Conservation (phyloP, 1,140 invertebrate genomes). For the Bombus terrestris region DNA sequence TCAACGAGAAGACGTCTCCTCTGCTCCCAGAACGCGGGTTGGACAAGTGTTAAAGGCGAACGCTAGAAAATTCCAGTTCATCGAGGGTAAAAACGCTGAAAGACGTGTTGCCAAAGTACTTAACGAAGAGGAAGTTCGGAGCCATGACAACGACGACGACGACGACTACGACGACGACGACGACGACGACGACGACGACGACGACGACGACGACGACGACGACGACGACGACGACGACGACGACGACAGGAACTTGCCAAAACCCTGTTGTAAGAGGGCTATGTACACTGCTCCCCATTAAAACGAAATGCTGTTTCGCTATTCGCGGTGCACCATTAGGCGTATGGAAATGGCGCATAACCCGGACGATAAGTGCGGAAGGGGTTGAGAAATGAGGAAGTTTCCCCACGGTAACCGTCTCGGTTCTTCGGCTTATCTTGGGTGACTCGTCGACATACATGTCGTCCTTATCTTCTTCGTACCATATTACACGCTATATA, state of each 20-base stretch:
- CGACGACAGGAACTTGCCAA: constrained; percentile 61
- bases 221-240: constrained; percentile 19
- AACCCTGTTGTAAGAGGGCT: constrained; percentile 54
- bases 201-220: constrained; percentile 19
- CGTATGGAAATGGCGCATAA: constrained; percentile 71
- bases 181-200: constrained; percentile 38
- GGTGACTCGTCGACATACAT: constrained; percentile 70
- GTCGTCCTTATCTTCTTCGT: constrained; percentile 69
- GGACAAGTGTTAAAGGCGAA: constrained; percentile 38
- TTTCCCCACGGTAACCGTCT: constrained; percentile 61
- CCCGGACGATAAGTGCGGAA: constrained; percentile 70
- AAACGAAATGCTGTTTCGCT: constrained; percentile 71
- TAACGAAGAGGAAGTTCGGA: constrained; percentile 64
- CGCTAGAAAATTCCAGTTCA: constrained; percentile 50
- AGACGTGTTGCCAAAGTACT: constrained; percentile 63
- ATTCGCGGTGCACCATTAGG: constrained; percentile 67
- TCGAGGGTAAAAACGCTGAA: constrained; percentile 59
- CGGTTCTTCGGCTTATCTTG: constrained; percentile 69
- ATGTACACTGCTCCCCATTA: constrained; percentile 64
- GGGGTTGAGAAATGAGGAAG: constrained; percentile 71
- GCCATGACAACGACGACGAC: constrained; percentile 17
- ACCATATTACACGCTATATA: constrained; percentile 64
- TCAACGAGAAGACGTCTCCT: constrained; percentile 11
- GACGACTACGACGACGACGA: constrained; percentile 18
- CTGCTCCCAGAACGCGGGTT: background rate